A percentile compares a stretch with the other conserved stretches of the same genome.
These are phyloP conservation scores for Meliscaeva auricollis DNA, from an alignment of 2,888 invertebrate species.

Conservation along the genomic window DNA sequence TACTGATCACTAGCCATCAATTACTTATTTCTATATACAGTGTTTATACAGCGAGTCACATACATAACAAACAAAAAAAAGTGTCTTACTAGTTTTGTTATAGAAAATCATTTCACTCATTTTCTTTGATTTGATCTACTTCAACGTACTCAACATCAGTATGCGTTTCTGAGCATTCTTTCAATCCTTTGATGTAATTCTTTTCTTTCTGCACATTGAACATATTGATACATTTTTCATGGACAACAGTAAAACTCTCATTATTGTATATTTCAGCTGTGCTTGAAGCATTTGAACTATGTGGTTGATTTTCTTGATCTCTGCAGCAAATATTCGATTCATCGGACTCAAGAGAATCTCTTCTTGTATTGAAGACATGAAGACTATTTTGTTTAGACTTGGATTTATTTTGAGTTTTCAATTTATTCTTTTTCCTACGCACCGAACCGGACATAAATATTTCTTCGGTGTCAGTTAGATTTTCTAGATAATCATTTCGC, in stretches of 20 bases:
- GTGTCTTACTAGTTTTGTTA: constrained; percentile 14
- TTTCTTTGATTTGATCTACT: constrained; percentile 79
- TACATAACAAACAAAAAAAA: background rate
- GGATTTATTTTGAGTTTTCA: constrained; percentile 80
- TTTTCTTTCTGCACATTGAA: constrained; percentile 85
- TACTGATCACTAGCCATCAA: constrained; percentile 1
- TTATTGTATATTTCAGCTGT: constrained; percentile 83
- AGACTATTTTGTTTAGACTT: constrained; percentile 77
- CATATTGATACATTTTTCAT: constrained; percentile 83
- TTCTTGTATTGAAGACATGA: background rate
- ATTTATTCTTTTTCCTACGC: constrained; percentile 82
- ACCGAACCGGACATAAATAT: constrained; percentile 81
- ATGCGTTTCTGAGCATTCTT: constrained; percentile 82
- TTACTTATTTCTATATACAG: constrained; percentile 6
- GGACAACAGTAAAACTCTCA: constrained; percentile 84
- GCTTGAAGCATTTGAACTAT: constrained; percentile 71
- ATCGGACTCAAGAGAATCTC: background rate
- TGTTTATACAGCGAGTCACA: background rate
- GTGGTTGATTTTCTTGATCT: constrained; percentile 4
- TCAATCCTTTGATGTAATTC: constrained; percentile 85
- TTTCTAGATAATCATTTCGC: constrained; percentile 48
- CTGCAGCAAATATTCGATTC: background rate
- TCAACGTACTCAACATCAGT: constrained; percentile 86
- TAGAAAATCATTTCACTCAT: constrained; percentile 32
- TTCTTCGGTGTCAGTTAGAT: constrained; percentile 84